Percentiles rank a stretch among this genome's conserved stretches.
Conservation (phyloP, 2,113 vertebrate species). For the Phalacrocorax aristotelis region DNA sequence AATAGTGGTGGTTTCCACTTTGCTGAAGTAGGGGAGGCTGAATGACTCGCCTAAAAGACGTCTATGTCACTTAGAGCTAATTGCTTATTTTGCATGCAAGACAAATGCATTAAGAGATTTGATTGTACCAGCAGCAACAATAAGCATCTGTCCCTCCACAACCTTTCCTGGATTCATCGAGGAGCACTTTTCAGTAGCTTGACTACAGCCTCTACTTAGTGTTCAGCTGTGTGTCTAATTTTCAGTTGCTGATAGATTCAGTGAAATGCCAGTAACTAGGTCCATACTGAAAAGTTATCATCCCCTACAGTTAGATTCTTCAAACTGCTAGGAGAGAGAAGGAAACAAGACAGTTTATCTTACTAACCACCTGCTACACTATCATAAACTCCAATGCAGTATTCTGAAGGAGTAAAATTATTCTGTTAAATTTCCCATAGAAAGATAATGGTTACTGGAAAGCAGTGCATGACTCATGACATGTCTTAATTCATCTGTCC, state of each 20-base stretch:
- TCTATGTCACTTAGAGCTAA: neutral
- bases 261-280: neutral
- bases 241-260: neutral
- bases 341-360: neutral
- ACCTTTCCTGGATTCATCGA: neutral
- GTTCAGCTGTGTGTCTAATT: neutral
- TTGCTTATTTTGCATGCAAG: neutral
- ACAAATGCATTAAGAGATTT: neutral
- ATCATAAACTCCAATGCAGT: neutral
- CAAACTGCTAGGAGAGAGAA: neutral
- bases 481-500: slow-evolving; percentile 16
- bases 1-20: neutral
- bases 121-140: neutral
- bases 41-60: neutral
- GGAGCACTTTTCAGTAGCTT: neutral
- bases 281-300: neutral
- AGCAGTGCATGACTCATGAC: slow-evolving; percentile 29
- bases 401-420: neutral
- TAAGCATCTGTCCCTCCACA: neutral
- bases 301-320: neutral
- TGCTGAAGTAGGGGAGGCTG: neutral
- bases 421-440: slow-evolving; percentile 31
- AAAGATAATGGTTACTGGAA: slow-evolving; percentile 39
- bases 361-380: neutral
- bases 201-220: neutral